Percentiles rank a stretch among this genome's conserved stretches.
Conservation (phyloP, 2,797 vertebrate genomes). For the Thunnus albacares region DNA sequence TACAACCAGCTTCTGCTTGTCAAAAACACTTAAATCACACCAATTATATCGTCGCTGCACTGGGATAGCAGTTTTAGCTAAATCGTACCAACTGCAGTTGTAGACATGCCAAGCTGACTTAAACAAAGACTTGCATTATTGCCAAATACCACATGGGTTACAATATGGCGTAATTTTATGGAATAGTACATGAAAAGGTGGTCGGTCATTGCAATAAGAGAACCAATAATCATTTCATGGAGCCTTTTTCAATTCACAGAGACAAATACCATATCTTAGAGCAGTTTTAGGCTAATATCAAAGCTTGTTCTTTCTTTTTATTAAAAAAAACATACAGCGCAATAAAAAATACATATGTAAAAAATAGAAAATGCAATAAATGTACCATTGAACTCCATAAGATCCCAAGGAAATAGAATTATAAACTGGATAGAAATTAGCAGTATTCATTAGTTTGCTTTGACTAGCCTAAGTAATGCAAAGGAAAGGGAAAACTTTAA, state of each 20-base stretch:
- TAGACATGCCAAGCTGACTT: conserved; percentile 38
- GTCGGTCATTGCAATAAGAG: not conserved
- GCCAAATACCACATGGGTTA: not conserved
- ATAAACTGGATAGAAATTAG: not conserved
- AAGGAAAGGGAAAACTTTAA: conserved; percentile 48
- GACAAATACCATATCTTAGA: not conserved
- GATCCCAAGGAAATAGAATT: not conserved
- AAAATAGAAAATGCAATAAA: not conserved
- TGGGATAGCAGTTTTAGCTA: conserved; percentile 43
- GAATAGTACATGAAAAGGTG: not conserved
- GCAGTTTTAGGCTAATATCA: not conserved
- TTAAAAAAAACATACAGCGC: not conserved
- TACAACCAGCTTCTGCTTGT: conserved; percentile 77
- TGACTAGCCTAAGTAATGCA: not conserved
- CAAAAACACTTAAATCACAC: conserved; percentile 70
- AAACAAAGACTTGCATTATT: conserved; percentile 53
- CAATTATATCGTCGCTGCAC: conserved; percentile 57
- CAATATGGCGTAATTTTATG: not conserved
- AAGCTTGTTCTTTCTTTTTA: not conserved
- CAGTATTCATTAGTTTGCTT: not conserved
- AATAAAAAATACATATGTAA: not conserved
- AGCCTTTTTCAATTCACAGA: not conserved
- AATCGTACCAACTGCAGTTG: conserved; percentile 43
- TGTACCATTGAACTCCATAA: not conserved
- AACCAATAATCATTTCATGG: not conserved